A percentile compares a stretch with the other conserved stretches of the same genome.
phyloP scores from a whole-genome alignment of 2,113 vertebrate species.

The Varanus komodoensis region DNA sequence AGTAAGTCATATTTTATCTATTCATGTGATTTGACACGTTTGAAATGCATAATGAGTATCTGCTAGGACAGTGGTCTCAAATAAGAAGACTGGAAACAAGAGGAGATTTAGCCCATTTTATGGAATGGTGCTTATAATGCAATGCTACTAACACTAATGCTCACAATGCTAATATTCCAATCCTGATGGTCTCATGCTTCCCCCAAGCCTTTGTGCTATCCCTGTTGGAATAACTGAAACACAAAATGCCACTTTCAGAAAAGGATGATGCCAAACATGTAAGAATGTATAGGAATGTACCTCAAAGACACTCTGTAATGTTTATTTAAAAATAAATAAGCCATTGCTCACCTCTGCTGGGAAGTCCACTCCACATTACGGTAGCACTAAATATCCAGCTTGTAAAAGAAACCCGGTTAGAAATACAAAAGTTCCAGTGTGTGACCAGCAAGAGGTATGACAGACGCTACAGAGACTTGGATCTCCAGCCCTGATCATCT shows the following conservation, averaged over 20 bases:
- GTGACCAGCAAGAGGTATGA: conserved; percentile 71
- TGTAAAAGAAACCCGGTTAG: conserved; percentile 73
- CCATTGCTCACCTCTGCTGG: conserved; percentile 84
- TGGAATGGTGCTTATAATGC: conserved; percentile 68
- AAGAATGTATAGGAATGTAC: conserved; percentile 56
- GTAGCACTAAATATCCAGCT: conserved; percentile 70
- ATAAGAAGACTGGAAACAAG: conserved; percentile 68
- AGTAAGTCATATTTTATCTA: conserved; percentile 65
- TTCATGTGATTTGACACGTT: conserved; percentile 64
- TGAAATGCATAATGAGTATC: conserved; percentile 79
- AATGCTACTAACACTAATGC: conserved; percentile 54
- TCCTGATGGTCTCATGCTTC: conserved; percentile 40
- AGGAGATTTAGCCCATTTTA: conserved; percentile 64
- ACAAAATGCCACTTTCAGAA: conserved; percentile 59
- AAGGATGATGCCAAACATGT: conserved; percentile 44
- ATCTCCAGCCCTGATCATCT: conserved; percentile 80
- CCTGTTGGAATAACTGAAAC: conserved; percentile 35
- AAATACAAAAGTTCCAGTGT: conserved; percentile 82
- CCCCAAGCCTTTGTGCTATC: conserved; percentile 35
- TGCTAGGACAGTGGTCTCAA: conserved; percentile 75
- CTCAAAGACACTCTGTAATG: conserved; percentile 66
- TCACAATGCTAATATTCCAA: conserved; percentile 15
- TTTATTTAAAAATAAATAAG: conserved; percentile 74
- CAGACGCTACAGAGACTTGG: conserved; percentile 71
- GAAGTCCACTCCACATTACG: conserved; percentile 88